Evolutionary conservation across 2,888 invertebrate genomes (phyloP), one percentile per base, ranked within the genome.

Genomic region (Smittia aterrima): DNA sequence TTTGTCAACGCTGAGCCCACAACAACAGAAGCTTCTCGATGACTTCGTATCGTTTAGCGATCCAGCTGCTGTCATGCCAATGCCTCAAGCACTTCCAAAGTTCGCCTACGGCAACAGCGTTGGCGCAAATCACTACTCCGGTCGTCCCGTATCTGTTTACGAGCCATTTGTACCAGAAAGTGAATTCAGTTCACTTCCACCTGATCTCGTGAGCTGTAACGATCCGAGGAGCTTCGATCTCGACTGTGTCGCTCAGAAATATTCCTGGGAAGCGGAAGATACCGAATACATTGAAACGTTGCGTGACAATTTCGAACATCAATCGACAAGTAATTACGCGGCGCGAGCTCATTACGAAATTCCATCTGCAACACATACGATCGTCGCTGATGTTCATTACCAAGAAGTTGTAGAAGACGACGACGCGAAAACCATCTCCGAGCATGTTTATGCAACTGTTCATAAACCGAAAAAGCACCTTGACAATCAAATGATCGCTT

Each of bases 281-380:
- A 76, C 75, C 0, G 82, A 82, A 73, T 79, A 78, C 38, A 82
- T 83, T 70, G 78, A 79, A 62, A 82, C 81, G 77, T 79, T 83
- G 25, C 72, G 25, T 0, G 72, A 72, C 18, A 54, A 70, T 70
- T 24, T 27, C n/a, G 70, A 54, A 27, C 22, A 27, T 13, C 54
- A 53, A 16, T 24, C 47, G 27, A 16, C 16, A 27, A 58, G 20
- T 58, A 58, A 58, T 58, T 58, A 58, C 22, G 53, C 38, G 16
- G 67, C n/a, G 13, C 18, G 11, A n/a, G 66, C n/a, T 66, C 27
- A 66, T 53, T 20, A 68, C 22, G 18, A 53, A 70, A n/a, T 53
- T 18, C 58, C 58, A 72, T 24, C 4, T 40, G 7, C 25, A 38
- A 27, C 11, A 20, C 18, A 16, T 2, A 38, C 9, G 18, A 27